Percentiles rank a stretch among this genome's conserved stretches.
Conservation (phyloP, 2,888 invertebrate genomes). For the Hypsopygia costalis region DNA sequence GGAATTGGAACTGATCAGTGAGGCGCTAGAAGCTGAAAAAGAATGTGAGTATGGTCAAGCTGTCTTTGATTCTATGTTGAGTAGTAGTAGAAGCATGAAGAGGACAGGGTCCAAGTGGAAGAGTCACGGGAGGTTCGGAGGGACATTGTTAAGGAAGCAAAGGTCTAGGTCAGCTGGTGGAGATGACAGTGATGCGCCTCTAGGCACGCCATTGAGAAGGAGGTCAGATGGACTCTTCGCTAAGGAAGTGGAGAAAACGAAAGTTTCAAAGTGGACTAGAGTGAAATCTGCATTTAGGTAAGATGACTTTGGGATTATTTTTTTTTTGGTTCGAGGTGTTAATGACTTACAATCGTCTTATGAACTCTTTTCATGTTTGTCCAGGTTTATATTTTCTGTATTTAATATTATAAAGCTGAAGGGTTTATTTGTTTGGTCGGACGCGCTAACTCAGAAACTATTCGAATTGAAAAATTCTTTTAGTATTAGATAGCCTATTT, state of each 20-base stretch:
- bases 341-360: too few species aligned
- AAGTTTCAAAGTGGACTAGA: slow-evolving; percentile 93
- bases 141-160: slow-evolving; percentile 78
- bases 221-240: slow-evolving; percentile 61
- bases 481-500: too few species aligned
- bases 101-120: slow-evolving; percentile 75
- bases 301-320: too few species aligned
- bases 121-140: slow-evolving; percentile 63
- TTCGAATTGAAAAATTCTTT: too few species aligned
- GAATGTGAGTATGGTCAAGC: slow-evolving; percentile 83
- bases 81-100: slow-evolving; percentile 74
- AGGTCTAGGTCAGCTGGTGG: slow-evolving; percentile 85
- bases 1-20: slow-evolving; percentile 63
- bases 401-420: too few species aligned
- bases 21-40: slow-evolving; percentile 77
- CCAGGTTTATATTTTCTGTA: too few species aligned
- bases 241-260: slow-evolving; percentile 76
- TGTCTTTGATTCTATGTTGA: slow-evolving; percentile 83
- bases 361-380: too few species aligned
- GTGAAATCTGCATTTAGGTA: slow-evolving; percentile 93
- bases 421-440: too few species aligned
- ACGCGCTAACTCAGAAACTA: too few species aligned
- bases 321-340: too few species aligned
- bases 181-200: slow-evolving; percentile 75
- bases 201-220: slow-evolving; percentile 58